Percentiles rank a stretch among this genome's conserved stretches.
Conservation (phyloP, 2,888 invertebrate species). For the Eupithecia inturbata region DNA sequence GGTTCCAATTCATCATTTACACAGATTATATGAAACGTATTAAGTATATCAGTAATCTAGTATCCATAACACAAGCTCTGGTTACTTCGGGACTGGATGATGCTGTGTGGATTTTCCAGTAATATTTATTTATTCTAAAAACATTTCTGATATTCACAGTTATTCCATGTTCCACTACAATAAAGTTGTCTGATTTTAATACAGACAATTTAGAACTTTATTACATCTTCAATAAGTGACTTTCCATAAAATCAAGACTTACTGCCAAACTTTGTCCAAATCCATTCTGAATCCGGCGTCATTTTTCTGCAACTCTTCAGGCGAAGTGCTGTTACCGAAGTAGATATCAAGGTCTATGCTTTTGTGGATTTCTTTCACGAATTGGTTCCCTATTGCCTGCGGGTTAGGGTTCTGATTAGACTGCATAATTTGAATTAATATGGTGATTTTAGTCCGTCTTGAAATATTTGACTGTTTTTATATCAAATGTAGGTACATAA, state of each 20-base stretch:
- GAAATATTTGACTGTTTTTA: no score
- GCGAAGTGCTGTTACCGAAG: slow-evolving; percentile 70
- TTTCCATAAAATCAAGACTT: slow-evolving; percentile 47
- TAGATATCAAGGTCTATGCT: slow-evolving; percentile 78
- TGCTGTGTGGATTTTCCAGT: no score
- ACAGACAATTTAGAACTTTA: not conserved
- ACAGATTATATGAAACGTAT: not conserved
- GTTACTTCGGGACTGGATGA: no score
- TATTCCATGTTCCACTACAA: not conserved
- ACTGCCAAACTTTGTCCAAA: slow-evolving; percentile 79
- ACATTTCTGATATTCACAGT: no score
- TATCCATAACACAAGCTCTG: no score
- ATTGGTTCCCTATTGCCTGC: slow-evolving; percentile 75
- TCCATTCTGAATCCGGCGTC: slow-evolving; percentile 80
- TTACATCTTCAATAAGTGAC: not conserved
- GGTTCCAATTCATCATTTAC: not conserved
- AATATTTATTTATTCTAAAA: no score
- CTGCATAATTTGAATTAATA: not conserved
- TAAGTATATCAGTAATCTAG: no score
- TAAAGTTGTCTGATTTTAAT: not conserved
- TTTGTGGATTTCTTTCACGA: slow-evolving; percentile 64
- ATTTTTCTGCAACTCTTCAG: slow-evolving; percentile 61
- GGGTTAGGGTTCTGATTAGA: slow-evolving; percentile 24
- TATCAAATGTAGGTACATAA: no score
- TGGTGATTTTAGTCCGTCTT: not conserved